Evolutionary conservation across 2,113 vertebrate genomes (phyloP).

Genomic region (Thamnophis sirtalis): DNA sequence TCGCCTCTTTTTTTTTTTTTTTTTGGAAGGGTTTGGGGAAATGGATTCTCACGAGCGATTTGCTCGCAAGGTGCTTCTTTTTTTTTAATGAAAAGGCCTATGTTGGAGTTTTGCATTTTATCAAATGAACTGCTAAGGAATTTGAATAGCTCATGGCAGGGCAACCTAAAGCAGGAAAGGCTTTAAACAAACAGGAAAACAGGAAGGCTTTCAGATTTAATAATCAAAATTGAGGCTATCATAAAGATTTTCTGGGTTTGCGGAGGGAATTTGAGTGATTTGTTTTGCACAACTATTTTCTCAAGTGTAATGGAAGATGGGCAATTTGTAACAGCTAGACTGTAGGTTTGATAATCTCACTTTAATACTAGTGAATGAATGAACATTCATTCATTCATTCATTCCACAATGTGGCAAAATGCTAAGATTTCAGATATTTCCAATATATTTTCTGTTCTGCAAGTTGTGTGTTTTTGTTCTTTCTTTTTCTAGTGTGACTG

Average conservation of each 20-base stretch:
- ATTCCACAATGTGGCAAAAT: background rate
- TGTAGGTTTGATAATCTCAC: background rate
- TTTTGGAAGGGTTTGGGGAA: conserved; percentile 12
- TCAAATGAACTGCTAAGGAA: background rate
- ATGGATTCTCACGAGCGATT: background rate
- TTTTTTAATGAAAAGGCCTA: background rate
- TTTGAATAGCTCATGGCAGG: background rate
- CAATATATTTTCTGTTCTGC: background rate
- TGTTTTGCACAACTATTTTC: background rate
- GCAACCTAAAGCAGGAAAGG: background rate
- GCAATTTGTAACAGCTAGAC: background rate
- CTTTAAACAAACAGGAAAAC: background rate
- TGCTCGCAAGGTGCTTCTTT: background rate
- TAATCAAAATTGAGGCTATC: background rate
- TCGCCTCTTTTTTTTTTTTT: background rate
- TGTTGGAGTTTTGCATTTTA: background rate
- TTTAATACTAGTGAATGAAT: background rate
- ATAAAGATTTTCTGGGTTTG: background rate
- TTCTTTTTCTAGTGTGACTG: conserved; percentile 74
- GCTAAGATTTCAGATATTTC: background rate
- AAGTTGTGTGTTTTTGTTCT: background rate
- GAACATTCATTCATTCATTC: background rate
- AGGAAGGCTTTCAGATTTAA: background rate
- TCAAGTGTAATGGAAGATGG: background rate
- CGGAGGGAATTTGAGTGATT: background rate